phyloP scores from a whole-genome alignment of 2,888 invertebrate species.

The Ochlodes sylvanus region DNA sequence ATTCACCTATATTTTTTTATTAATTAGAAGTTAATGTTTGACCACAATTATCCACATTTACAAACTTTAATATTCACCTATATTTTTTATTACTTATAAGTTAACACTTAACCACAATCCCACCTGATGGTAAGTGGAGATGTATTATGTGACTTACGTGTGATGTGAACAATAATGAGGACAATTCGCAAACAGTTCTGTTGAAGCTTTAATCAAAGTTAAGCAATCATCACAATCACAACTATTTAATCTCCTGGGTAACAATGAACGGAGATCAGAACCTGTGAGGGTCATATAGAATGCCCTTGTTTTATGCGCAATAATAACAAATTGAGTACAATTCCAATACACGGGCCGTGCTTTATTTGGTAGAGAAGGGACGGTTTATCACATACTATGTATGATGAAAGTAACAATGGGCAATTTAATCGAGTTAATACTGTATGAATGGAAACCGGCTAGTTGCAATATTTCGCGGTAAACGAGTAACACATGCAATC shows the following conservation, averaged over 20 bases:
- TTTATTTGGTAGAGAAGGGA: conserved; percentile 13
- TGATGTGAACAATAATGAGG: conserved; percentile 66
- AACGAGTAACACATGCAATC: conserved; percentile 18
- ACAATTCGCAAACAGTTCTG: conserved; percentile 70
- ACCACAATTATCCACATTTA: too few relatives aligned
- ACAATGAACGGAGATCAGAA: conserved; percentile 75
- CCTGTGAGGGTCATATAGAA: conserved; percentile 65
- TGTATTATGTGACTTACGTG: too few relatives aligned
- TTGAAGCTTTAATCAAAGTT: conserved; percentile 78
- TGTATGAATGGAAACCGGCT: conserved; percentile 26
- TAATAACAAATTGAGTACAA: conserved; percentile 56
- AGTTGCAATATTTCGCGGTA: conserved; percentile 20
- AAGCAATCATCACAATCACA: conserved; percentile 80
- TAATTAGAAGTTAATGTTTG: too few relatives aligned
- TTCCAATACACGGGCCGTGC: conserved; percentile 13
- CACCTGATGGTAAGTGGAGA: too few relatives aligned
- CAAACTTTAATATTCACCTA: too few relatives aligned
- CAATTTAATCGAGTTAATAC: conserved; percentile 41
- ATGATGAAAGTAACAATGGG: conserved; percentile 33
- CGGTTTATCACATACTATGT: conserved; percentile 25
- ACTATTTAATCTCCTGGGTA: conserved; percentile 76
- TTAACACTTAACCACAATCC: too few relatives aligned
- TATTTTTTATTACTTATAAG: too few relatives aligned
- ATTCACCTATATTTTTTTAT: too few relatives aligned
- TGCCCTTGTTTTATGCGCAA: conserved; percentile 66